Evolutionary conservation across 2,113 vertebrate genomes (phyloP), one percentile per base, ranked within the genome.

Genomic region (Ondatra zibethicus): DNA sequence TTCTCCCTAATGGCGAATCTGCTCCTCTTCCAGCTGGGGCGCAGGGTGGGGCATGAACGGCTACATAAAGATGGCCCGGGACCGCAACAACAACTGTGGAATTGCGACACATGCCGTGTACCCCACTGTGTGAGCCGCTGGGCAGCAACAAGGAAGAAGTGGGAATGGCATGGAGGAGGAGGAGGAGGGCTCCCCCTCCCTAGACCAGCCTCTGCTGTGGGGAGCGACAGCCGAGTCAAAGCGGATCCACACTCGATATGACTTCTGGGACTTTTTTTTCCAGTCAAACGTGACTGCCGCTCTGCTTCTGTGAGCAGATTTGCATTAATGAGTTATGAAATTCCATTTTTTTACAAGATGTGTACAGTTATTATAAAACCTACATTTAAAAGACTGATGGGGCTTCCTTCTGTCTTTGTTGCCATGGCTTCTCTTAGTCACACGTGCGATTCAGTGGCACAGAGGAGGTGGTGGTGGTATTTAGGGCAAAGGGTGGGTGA

Each of bases 41-140:
- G 91, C 98, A 16, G 97, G 92, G 0, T 99, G 99, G 99, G 99
- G 99, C 0, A 61, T 98, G 68, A 88, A 98, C 61, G 99, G 99
- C 81, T 99, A 99, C 89, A 96, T 99, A 96, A 97, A 97, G 93
- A 99, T 99, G 98, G 98, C 99, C 14, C 99, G 98, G 97, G 99
- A 99, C 97, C 55, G 36, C 42, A 96, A 99, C 89, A 99, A 99
- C 98, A 99, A 99, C 98, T 99, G 99, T 86, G 99, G 99, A 0
- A 99, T 99, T 5, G 99, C 99, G 0, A 99, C 99, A 0, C 98
- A 98, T 0, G 99, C 99, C 93, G 99, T 99, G 89, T 99, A 99
- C 58, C 99, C 99, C 3, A 97, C 97, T 0, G 98, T 99, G 25
- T 99, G 97, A 98, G n/a, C 2, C 2, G 31, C 72, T 4, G 36